These are phyloP conservation scores for Zeugodacus cucurbitae DNA, from an alignment of 1,140 invertebrate genomes.

Conservation along the genomic window DNA sequence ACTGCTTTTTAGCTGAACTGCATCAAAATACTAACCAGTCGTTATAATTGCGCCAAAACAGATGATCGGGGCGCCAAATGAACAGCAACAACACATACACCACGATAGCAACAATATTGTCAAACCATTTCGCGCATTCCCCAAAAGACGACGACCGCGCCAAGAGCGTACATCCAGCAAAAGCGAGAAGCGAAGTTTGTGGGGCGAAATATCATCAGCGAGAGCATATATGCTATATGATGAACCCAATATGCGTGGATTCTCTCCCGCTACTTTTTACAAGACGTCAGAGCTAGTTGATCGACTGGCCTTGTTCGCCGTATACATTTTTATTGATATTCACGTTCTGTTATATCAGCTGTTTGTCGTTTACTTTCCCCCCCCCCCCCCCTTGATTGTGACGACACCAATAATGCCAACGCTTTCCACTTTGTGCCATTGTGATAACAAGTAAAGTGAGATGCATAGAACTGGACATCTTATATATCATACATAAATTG, in stretches of 20 bases:
- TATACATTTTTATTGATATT: not conserved
- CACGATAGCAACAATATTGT: slow-evolving; percentile 4
- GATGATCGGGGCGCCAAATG: slow-evolving; percentile 45
- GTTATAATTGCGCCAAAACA: slow-evolving; percentile 45
- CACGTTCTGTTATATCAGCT: slow-evolving; percentile 3
- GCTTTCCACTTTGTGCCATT: not conserved
- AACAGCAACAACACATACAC: slow-evolving; percentile 32
- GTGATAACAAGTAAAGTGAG: too few species aligned
- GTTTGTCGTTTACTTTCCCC: not conserved
- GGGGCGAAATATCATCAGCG: not conserved
- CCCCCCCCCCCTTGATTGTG: not conserved
- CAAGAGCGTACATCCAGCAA: not conserved
- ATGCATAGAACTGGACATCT: too few species aligned
- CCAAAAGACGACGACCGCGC: slow-evolving; percentile 36
- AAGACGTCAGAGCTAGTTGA: not conserved
- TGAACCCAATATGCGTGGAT: not conserved
- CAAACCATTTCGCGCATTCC: slow-evolving; percentile 26
- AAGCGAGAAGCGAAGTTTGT: not conserved
- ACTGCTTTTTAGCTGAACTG: not conserved
- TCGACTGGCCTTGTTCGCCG: not conserved
- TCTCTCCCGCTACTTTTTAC: not conserved
- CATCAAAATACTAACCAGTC: not conserved
- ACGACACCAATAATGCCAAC: not conserved
- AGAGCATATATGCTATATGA: not conserved
- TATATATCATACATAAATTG: too few species aligned